Evolutionary conservation across 2,888 invertebrate species (phyloP).

Genomic region (Lasiommata megera): DNA sequence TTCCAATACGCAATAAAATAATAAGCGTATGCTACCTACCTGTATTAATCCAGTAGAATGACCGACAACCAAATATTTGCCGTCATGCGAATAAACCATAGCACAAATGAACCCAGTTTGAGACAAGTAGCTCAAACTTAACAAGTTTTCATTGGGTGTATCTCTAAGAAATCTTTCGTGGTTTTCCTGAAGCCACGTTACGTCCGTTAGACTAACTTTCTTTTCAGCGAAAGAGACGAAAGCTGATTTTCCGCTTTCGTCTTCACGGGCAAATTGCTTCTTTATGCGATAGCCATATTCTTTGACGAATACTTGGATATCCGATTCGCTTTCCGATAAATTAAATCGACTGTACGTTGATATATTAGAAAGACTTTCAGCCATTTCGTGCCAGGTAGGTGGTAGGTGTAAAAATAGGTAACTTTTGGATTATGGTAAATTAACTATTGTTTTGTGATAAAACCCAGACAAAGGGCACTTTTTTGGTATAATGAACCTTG

Average conservation of each 20-base stretch:
- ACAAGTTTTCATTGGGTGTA: constrained; percentile 50
- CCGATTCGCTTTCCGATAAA: constrained; percentile 47
- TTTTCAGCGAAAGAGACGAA: constrained; percentile 57
- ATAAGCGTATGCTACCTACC: constrained; percentile 53
- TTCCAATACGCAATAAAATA: too few species aligned
- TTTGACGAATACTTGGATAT: constrained; percentile 52
- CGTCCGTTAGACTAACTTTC: constrained; percentile 37
- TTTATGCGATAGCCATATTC: constrained; percentile 54
- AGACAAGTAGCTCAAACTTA: constrained; percentile 46
- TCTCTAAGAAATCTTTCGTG: constrained; percentile 52
- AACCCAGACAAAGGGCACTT: too few species aligned
- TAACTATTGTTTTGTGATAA: too few species aligned
- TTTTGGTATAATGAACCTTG: too few species aligned
- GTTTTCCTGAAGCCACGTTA: constrained; percentile 56
- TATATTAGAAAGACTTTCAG: constrained; percentile 41
- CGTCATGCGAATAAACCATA: constrained; percentile 65
- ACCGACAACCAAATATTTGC: constrained; percentile 64
- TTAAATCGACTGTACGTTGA: constrained; percentile 52
- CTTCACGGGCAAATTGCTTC: constrained; percentile 42
- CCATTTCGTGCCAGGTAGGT: too few species aligned
- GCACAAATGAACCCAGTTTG: constrained; percentile 56
- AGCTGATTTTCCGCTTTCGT: constrained; percentile 36
- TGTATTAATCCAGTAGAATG: constrained; percentile 79
- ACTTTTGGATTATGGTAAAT: too few species aligned
- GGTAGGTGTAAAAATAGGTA: not conserved